Conservation (phyloP, 1,140 invertebrate species). For the Dolichoris vasculosae region DNA sequence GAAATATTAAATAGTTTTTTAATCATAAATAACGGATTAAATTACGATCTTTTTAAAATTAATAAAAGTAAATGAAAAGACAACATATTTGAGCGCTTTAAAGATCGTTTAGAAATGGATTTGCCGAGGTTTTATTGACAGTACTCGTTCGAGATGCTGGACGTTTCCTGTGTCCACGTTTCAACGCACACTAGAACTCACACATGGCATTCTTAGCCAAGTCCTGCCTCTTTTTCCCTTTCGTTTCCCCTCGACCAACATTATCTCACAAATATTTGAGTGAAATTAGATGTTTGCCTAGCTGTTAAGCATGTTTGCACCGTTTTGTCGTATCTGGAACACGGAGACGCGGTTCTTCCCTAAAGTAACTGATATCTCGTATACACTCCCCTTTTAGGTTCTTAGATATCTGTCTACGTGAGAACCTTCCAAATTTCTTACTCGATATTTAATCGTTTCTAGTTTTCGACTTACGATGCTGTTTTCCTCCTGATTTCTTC, state of each 20-base stretch:
- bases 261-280: slow-evolving; percentile 71
- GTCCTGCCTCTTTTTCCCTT: slow-evolving; percentile 2
- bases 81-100: not conserved
- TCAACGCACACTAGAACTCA: not conserved
- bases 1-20: not conserved
- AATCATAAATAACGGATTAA: not conserved
- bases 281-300: slow-evolving; percentile 70
- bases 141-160: not conserved
- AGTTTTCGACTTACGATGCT: too few relatives aligned
- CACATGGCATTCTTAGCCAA: not conserved
- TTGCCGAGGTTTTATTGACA: not conserved
- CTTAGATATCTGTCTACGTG: not conserved
- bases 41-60: not conserved
- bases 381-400: not conserved
- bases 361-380: not conserved
- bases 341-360: not conserved
- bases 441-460: not conserved
- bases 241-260: slow-evolving; percentile 52
- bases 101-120: not conserved
- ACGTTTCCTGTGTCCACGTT: not conserved
- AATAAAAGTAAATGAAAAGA: not conserved
- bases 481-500: not conserved
- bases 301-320: slow-evolving; percentile 66
- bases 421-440: not conserved
- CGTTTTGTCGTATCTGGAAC: slow-evolving; percentile 48